Base-by-base conservation (phyloP, 2,797 vertebrate species). In the Acestrorhynchus altus region DNA sequence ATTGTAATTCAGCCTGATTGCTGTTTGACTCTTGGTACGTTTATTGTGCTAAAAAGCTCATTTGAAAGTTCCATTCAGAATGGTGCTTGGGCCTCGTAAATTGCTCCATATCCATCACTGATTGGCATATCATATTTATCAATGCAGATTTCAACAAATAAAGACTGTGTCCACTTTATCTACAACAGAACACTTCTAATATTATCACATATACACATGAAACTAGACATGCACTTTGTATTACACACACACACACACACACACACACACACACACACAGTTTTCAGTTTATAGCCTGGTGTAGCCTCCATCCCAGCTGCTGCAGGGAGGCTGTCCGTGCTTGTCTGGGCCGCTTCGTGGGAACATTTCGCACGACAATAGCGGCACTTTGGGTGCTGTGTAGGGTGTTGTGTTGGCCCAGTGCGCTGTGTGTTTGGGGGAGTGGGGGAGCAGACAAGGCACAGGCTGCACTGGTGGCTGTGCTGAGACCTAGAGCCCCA, bases 321-420 rank as follows among this genome's bases (percentile, higher is more conserved):
- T 39, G 44, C 49, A 75, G 47, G 31, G 52, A 80, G 81, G 81
- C 80, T 79, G 60, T 76, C 54, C 52, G 35, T 69, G 80, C 67
- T 59, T 22, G 57, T 77, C 84, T 57, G 72, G 85, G 74, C 84
- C 84, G 64, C 83, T 83, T 86, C 83, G 87, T 92, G 92, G 90
- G 92, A 94, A 91, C 81, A 22, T 88, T 89, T 90, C 84, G 84
- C 87, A 86, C 87, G 85, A 88, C 89, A 88, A 90, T 85, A 90
- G 88, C 81, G 82, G 85, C 77, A 49, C 82, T 89, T 87, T 81
- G 83, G 87, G 84, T 87, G 86, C 88, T 81, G 86, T 71, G 83
- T 68, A 69, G 31, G 13, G 47, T 92, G 89, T 94, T 90, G 89
- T 90, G 79, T 93, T 94, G 91, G 91, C 90, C 15, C 24, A 51